Evolutionary conservation across 2,888 invertebrate genomes (phyloP), one percentile per base, ranked within the genome.

Genomic region (Drosophila niveifrons): DNA sequence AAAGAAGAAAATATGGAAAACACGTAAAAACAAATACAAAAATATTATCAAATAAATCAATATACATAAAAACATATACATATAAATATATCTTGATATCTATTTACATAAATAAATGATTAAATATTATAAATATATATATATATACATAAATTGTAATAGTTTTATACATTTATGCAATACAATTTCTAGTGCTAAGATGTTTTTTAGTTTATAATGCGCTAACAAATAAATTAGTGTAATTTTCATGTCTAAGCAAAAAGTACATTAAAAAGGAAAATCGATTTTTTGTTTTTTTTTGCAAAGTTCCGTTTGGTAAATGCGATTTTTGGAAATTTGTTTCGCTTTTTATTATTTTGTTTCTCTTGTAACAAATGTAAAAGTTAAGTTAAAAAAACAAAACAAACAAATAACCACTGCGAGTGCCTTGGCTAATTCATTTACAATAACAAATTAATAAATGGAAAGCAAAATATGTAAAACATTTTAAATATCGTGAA

Each of bases 371-470:
- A 55, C 55, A 55, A 55, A 18, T 44, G 55, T 66, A 51, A 55
- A 66, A 55, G 48, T 43, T 46, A 43, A 58, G 55, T 44, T 67
- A 55, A 67, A 23, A 23, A 23, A 23, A 23, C 39, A 39, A 41
- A 41, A 36, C 36, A 36, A 36, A n/a, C 43, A 13, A 17, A 18
- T 61, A 64, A 82, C 66, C 64, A 77, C 72, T 70, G 69, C 67
- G 77, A 58, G 82, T 83, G 83, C 88, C 83, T 83, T 88, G 80
- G 80, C 75, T 82, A 83, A 83, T 74, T 70, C 69, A 88, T 83
- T 77, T 88, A 83, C 83, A 66, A 86, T 83, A 85, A 87, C 80
- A 83, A 84, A 84, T 74, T 66, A 84, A 84, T 83, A 86, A 84
- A 83, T 80, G 62, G 56, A 88, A 82, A 75, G 31, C 47, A 67